phyloP scores from a whole-genome alignment of 1,140 invertebrate genomes.

The Tigriopus japonicus region DNA sequence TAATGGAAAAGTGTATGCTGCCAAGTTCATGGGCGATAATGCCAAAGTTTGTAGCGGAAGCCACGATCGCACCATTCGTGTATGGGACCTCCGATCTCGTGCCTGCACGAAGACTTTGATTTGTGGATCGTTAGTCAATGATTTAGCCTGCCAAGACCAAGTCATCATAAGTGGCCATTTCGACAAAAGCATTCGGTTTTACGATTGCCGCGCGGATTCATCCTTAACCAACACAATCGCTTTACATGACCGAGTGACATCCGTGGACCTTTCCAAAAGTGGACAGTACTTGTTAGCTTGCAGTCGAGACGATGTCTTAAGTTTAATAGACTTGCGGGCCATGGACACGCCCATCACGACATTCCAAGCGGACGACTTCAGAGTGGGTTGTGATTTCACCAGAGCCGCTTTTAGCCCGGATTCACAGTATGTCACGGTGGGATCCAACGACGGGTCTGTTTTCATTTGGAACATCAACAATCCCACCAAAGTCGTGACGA shows the following conservation, averaged over 20 bases:
- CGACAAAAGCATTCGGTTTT: constrained; percentile 88
- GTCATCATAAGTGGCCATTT: constrained; percentile 92
- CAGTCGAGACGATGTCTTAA: constrained; percentile 81
- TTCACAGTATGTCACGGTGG: constrained; percentile 65
- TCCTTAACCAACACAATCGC: constrained; percentile 19
- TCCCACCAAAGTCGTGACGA: constrained; percentile 64
- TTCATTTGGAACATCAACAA: constrained; percentile 75
- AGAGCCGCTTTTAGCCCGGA: constrained; percentile 79
- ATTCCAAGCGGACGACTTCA: constrained; percentile 74
- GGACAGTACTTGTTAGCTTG: constrained; percentile 70
- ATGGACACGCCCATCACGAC: constrained; percentile 9
- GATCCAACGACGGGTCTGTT: constrained; percentile 69
- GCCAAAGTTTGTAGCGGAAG: constrained; percentile 79
- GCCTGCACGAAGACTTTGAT: constrained; percentile 76
- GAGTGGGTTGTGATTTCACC: constrained; percentile 82
- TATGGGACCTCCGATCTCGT: constrained; percentile 11
- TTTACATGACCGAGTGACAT: constrained; percentile 53
- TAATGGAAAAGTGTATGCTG: constrained; percentile 81
- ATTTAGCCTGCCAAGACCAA: constrained; percentile 70
- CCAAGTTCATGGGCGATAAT: constrained; percentile 72
- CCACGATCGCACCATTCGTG: constrained; percentile 66
- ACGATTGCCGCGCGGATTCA: constrained; percentile 53
- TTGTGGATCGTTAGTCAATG: constrained; percentile 87
- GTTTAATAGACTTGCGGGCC: constrained; percentile 75
- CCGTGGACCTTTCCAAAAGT: constrained; percentile 82